Evolutionary conservation across 2,797 vertebrate genomes (phyloP).

Genomic region (Gymnodraco acuticeps): DNA sequence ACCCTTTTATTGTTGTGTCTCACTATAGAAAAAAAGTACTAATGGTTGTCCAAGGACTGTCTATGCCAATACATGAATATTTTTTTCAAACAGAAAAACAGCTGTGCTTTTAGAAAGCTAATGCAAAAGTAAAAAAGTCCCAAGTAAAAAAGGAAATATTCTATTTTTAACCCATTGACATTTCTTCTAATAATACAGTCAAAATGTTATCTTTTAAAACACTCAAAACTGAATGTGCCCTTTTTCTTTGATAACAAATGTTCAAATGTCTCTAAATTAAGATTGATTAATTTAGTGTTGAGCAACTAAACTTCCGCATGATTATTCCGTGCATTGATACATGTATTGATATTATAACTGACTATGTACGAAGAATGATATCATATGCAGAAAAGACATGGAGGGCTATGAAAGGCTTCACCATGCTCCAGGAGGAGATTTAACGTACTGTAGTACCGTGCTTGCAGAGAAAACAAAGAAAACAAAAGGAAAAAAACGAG

Average conservation of each 20-base stretch:
- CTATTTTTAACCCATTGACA: constrained; percentile 10
- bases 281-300: neutral
- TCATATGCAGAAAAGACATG: constrained; percentile 27
- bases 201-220: neutral
- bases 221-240: neutral
- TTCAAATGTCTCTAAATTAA: neutral
- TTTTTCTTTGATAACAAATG: neutral
- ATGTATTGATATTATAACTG: constrained; percentile 24
- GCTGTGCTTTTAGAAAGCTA: constrained; percentile 18
- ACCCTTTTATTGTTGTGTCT: constrained; percentile 67
- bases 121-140: neutral
- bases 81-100: constrained; percentile 27
- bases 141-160: neutral
- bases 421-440: constrained; percentile 40
- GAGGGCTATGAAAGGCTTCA: constrained; percentile 4
- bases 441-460: constrained; percentile 36
- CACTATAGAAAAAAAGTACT: constrained; percentile 44
- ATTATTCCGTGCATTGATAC: neutral
- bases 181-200: neutral
- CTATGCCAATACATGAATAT: constrained; percentile 37
- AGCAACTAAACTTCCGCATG: neutral
- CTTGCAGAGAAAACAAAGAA: constrained; percentile 66
- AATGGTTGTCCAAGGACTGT: constrained; percentile 50
- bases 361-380: constrained; percentile 12
- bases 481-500: constrained; percentile 76